Base-by-base conservation (phyloP, 2,888 invertebrate genomes). In the Danaus chrysippus region DNA sequence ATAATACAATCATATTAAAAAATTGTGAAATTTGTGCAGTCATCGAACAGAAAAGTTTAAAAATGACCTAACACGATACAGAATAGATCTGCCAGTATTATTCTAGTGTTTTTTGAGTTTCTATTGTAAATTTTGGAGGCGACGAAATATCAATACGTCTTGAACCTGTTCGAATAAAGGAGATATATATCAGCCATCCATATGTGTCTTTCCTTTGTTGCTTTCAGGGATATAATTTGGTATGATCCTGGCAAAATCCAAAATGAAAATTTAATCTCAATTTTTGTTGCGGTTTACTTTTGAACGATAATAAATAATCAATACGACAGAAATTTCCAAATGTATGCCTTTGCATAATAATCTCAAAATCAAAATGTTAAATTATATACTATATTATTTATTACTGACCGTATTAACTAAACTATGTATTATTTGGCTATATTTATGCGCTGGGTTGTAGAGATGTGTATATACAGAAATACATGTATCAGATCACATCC, bases 61-160 rank as follows among this genome's bases (percentile, higher is more conserved):
- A 67, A 65, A 67, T 67, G 63, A 65, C 61, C n/a, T n/a, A n/a
- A n/a, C n/a, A n/a, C 59, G 61, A 65, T 65, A 65, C 54, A 54
- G 59, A 65, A 59, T 63, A 63, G 61, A 34, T 59, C 61, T 52
- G 52, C 58, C 44, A 76, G 76, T 76, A 76, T 74, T 72, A 75
- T 77, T 74, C 73, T 69, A 65, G 71, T 67, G 73, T 70, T 68
- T 68, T 63, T 60, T 64, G 68, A 69, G 70, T 72, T 73, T 71
- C 71, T 74, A 78, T 79, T 78, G 75, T n/a, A n/a, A n/a, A n/a
- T n/a, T n/a, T n/a, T n/a, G n/a, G n/a, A n/a, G n/a, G n/a, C n/a
- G n/a, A n/a, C n/a, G n/a, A n/a, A n/a, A n/a, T n/a, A n/a, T n/a
- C n/a, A n/a, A n/a, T n/a, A n/a, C n/a, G n/a, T n/a, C 70, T 59